These are phyloP conservation scores for Hedychridium roseum DNA, from an alignment of 2,888 invertebrate species.

Conservation along the genomic window DNA sequence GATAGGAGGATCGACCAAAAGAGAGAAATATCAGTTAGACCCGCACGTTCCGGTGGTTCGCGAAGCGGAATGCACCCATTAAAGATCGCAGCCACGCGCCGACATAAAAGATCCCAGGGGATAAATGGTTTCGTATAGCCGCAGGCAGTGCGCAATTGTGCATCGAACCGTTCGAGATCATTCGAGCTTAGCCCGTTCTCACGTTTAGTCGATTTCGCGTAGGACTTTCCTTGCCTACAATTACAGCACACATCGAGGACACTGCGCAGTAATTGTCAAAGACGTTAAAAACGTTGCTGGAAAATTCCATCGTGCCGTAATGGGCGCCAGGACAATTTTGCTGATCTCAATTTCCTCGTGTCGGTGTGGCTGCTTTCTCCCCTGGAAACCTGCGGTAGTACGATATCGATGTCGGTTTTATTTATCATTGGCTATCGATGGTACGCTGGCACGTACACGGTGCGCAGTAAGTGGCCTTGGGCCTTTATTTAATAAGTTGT, in stretches of 20 bases:
- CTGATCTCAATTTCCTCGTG: too few relatives aligned
- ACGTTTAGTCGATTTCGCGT: too few relatives aligned
- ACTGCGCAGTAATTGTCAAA: too few relatives aligned
- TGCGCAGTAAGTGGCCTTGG: slow-evolving; percentile 40
- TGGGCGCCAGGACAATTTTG: too few relatives aligned
- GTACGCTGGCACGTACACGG: slow-evolving; percentile 25
- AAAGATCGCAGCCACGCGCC: slow-evolving; percentile 48
- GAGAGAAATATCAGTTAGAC: slow-evolving; percentile 1
- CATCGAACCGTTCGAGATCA: slow-evolving; percentile 40
- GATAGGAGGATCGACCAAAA: neutral
- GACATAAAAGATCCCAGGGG: slow-evolving; percentile 43
- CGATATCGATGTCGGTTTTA: too few relatives aligned
- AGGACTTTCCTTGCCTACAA: too few relatives aligned
- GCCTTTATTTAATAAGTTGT: slow-evolving; percentile 57
- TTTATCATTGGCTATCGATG: too few relatives aligned
- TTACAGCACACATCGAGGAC: too few relatives aligned
- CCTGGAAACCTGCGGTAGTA: too few relatives aligned
- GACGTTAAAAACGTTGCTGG: too few relatives aligned
- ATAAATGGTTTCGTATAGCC: slow-evolving; percentile 51
- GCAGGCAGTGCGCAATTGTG: slow-evolving; percentile 53
- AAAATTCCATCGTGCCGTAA: too few relatives aligned
- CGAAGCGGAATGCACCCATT: slow-evolving; percentile 46
- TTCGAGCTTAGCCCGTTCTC: slow-evolving; percentile 40
- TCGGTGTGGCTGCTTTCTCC: too few relatives aligned
- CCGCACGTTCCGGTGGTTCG: slow-evolving; percentile 36